Evolutionary conservation across 2,888 invertebrate species (phyloP).

Genomic region (Atethmia centrago): DNA sequence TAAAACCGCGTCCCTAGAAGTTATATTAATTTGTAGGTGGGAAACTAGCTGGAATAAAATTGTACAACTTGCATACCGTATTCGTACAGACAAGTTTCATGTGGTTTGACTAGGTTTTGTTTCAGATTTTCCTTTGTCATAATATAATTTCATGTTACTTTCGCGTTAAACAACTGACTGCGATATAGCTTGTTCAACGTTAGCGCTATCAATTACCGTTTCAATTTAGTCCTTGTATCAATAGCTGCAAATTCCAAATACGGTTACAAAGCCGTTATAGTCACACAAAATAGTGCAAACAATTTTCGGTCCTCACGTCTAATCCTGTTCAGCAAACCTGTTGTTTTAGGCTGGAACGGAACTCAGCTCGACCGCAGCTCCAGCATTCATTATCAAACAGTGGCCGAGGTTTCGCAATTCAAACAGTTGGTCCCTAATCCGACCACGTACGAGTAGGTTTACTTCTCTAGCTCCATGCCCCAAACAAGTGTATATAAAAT

Average conservation of each 20-base stretch:
- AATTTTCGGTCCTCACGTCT: conserved; percentile 42
- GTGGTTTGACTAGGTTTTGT: neutral
- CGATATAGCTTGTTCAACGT: neutral
- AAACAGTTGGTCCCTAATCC: conserved; percentile 35
- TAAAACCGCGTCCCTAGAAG: conserved; percentile 10
- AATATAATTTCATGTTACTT: neutral
- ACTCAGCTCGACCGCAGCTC: conserved; percentile 48
- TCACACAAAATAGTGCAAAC: conserved; percentile 37
- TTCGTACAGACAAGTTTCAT: neutral
- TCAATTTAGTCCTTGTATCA: neutral
- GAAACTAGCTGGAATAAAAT: conserved; percentile 3
- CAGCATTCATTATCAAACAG: conserved; percentile 54
- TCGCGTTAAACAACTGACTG: neutral
- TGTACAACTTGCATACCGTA: neutral
- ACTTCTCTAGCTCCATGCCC: conserved; percentile 11
- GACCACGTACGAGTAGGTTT: conserved; percentile 35
- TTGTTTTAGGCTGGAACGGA: conserved; percentile 49
- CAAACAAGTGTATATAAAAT: conserved; percentile 78
- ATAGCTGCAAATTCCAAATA: conserved; percentile 23
- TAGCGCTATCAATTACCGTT: conserved; percentile 6
- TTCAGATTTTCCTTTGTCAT: neutral
- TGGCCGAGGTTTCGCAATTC: conserved; percentile 19
- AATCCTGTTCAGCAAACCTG: conserved; percentile 48
- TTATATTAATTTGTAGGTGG: conserved; percentile 11
- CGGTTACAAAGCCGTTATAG: conserved; percentile 16